phyloP scores from a whole-genome alignment of 1,140 invertebrate genomes.

The Euschistus heros region DNA sequence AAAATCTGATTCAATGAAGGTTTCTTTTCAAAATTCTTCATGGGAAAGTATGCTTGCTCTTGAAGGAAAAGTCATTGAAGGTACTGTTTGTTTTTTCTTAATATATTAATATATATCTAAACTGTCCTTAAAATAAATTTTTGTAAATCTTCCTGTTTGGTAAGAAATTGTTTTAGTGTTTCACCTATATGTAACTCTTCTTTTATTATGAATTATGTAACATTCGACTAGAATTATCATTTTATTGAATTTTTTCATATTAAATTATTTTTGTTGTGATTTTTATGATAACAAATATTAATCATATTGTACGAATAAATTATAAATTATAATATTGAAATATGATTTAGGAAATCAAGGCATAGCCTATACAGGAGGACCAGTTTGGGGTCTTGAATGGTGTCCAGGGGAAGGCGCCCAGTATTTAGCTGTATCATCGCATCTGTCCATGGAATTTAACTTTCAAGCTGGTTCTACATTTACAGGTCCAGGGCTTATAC shows the following conservation, averaged over 20 bases:
- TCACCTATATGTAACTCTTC: no score
- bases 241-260: neutral
- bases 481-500: slow-evolving; percentile 40
- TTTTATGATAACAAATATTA: neutral
- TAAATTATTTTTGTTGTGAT: neutral
- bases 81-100: no score
- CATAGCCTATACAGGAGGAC: slow-evolving; percentile 47
- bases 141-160: no score
- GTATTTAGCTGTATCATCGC: slow-evolving; percentile 44
- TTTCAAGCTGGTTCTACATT: slow-evolving; percentile 36
- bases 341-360: slow-evolving; percentile 4
- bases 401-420: slow-evolving; percentile 33
- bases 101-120: no score
- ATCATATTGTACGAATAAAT: neutral
- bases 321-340: neutral
- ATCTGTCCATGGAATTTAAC: slow-evolving; percentile 37
- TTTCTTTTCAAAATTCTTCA: no score
- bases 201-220: neutral
- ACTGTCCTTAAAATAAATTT: no score
- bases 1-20: no score
- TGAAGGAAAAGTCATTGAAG: no score
- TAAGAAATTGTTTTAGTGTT: no score
- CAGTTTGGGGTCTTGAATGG: slow-evolving; percentile 48
- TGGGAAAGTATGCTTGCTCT: no score
- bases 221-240: neutral